Base-by-base conservation (phyloP, 2,888 invertebrate genomes). In the Lottia gigantea region DNA sequence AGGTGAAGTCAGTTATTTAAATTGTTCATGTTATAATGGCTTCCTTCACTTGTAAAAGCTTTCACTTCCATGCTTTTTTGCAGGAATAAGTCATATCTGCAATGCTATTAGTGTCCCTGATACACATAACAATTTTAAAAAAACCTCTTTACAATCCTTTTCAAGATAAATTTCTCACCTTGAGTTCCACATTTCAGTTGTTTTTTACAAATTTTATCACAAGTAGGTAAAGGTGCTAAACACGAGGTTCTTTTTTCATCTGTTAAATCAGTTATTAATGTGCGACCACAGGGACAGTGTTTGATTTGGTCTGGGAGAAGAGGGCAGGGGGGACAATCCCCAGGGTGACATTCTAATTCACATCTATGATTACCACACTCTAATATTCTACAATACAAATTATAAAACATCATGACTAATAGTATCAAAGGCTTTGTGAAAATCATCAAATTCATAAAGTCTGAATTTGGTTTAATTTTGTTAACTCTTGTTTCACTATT, bases 251-350 rank as follows among this genome's bases (percentile, higher is more conserved):
- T 77, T 40, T 74, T 71, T 7, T 73, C 67, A 0, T 25, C 72
- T 19, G 72, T 64, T 23, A 87, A 71, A 16, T 83, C 80, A 31
- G 69, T 40, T 25, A 92, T 88, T 0, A 89, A 86, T 49, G 91
- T 92, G 88, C 93, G 92, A 0, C 94, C 94, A 86, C 96, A 96
- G 0, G 93, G 93, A 83, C 96, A 96, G 55, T 91, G 91, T 7
- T 90, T 91, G 14, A 95, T 91, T 46, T 90, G 85, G 16, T 90
- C 89, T 0, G 94, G 92, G 70, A 92, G 91, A 19, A 91, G 88
- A 0, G 81, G 76, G 85, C 96, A 96, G 0, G 90, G 87, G 7
- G 90, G 90, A 85, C 95, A 95, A 0, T 89, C 86, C 0, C 91
- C 93, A 0, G 90, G 87, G 85, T 95, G 95, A 83, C 95, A 95